Conservation (phyloP, 2,797 vertebrate genomes). For the Dallia pectoralis region DNA sequence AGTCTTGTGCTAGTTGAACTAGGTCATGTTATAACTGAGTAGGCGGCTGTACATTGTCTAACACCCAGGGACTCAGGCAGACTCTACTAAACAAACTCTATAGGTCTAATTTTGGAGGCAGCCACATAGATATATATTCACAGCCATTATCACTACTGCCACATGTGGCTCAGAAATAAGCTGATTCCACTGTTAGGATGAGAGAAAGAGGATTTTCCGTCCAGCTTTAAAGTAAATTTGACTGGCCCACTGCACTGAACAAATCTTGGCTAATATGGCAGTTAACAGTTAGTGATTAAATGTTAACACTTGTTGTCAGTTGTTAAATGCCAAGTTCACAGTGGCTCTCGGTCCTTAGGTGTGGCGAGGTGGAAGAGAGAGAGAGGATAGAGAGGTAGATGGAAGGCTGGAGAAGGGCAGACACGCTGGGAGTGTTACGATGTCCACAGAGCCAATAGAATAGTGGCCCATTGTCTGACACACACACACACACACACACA, state of each 20-base stretch:
- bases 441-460: conserved; percentile 49
- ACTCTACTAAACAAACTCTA: conserved; percentile 25
- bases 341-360: conserved; percentile 42
- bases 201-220: conserved; percentile 36
- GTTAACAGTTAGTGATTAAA: conserved; percentile 75
- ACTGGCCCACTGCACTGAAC: conserved; percentile 39
- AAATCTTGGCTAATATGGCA: conserved; percentile 65
- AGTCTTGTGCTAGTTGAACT: neutral
- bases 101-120: conserved; percentile 41
- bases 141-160: conserved; percentile 40
- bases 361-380: conserved; percentile 11
- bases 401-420: conserved; percentile 25
- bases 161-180: conserved; percentile 59
- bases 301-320: conserved; percentile 73
- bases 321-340: conserved; percentile 73
- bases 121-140: conserved; percentile 48
- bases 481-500: conserved; percentile 3
- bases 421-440: conserved; percentile 19
- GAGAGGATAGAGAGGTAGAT: neutral
- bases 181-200: conserved; percentile 37
- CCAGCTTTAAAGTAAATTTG: conserved; percentile 43
- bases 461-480: conserved; percentile 19
- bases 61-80: conserved; percentile 9
- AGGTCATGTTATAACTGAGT: neutral
- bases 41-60: neutral